Evolutionary conservation across 2,888 invertebrate genomes (phyloP).

Genomic region (Parasteatoda lunata): DNA sequence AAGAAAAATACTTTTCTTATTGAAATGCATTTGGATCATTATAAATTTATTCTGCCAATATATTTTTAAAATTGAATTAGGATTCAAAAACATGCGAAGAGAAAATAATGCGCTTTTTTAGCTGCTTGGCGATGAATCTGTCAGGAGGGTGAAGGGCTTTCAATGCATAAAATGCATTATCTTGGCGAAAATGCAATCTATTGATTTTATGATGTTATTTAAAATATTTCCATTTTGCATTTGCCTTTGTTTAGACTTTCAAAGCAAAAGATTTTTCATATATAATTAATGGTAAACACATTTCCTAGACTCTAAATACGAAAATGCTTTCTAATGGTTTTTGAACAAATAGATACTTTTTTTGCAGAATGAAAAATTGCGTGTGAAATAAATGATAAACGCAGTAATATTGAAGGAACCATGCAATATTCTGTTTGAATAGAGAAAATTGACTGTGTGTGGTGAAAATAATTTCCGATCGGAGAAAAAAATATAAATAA

Average conservation of each 20-base stretch:
- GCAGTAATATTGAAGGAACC: not conserved
- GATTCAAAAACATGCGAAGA: slow-evolving; percentile 13
- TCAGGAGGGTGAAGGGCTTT: slow-evolving; percentile 10
- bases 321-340: not conserved
- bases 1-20: slow-evolving; percentile 12
- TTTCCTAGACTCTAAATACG: not conserved
- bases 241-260: slow-evolving; percentile 6
- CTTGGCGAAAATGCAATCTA: slow-evolving; percentile 18
- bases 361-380: no score
- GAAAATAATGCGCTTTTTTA: slow-evolving; percentile 10
- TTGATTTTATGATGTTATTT: slow-evolving; percentile 39
- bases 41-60: slow-evolving; percentile 34
- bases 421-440: no score
- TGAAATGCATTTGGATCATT: slow-evolving; percentile 39
- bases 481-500: no score
- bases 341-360: not conserved
- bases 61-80: slow-evolving; percentile 24
- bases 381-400: not conserved
- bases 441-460: no score
- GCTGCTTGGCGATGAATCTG: not conserved
- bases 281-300: not conserved
- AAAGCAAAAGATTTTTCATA: not conserved
- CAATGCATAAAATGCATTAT: slow-evolving; percentile 23
- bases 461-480: no score
- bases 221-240: slow-evolving; percentile 7